Evolutionary conservation across 2,797 vertebrate species (phyloP).

Genomic region (Myoxocephalus aenaeus): DNA sequence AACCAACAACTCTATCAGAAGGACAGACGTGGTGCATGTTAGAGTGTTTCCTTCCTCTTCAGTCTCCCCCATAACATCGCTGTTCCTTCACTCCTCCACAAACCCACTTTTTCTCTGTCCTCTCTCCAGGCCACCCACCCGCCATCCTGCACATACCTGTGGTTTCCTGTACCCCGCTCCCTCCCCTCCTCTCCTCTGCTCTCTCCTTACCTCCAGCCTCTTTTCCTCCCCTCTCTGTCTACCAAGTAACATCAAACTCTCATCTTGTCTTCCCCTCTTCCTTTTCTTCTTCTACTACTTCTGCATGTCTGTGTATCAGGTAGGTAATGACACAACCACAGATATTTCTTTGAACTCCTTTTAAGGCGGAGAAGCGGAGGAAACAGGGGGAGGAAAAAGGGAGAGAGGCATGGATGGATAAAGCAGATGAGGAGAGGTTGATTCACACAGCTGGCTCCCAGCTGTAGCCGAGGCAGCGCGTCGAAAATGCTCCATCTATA

Average conservation of each 20-base stretch:
- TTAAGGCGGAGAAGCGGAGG: slow-evolving; percentile 58
- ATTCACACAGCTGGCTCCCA: slow-evolving; percentile 85
- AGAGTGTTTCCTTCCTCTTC: slow-evolving; percentile 42
- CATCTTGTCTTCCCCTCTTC: slow-evolving; percentile 38
- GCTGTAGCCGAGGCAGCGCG: slow-evolving; percentile 73
- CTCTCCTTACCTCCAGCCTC: slow-evolving; percentile 53
- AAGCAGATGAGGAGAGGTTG: slow-evolving; percentile 79
- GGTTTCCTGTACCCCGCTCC: slow-evolving; percentile 80
- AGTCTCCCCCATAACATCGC: slow-evolving; percentile 14
- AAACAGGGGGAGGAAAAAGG: slow-evolving; percentile 44
- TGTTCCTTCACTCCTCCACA: slow-evolving; percentile 59
- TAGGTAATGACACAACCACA: slow-evolving; percentile 72
- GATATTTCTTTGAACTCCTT: slow-evolving; percentile 81
- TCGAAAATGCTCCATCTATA: slow-evolving; percentile 67
- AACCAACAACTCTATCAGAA: slow-evolving; percentile 24
- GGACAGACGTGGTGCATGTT: slow-evolving; percentile 24
- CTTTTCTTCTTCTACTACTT: slow-evolving; percentile 17
- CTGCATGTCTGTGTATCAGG: slow-evolving; percentile 50
- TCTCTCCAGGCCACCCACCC: slow-evolving; percentile 75
- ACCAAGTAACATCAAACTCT: slow-evolving; percentile 31
- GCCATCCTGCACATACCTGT: slow-evolving; percentile 84
- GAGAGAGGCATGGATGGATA: slow-evolving; percentile 68
- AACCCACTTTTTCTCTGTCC: slow-evolving; percentile 51
- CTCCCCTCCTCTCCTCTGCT: slow-evolving; percentile 43
- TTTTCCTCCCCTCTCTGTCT: slow-evolving; percentile 30